These are phyloP conservation scores for Morelia viridis DNA, from an alignment of 2,797 vertebrate genomes.

Conservation along the genomic window DNA sequence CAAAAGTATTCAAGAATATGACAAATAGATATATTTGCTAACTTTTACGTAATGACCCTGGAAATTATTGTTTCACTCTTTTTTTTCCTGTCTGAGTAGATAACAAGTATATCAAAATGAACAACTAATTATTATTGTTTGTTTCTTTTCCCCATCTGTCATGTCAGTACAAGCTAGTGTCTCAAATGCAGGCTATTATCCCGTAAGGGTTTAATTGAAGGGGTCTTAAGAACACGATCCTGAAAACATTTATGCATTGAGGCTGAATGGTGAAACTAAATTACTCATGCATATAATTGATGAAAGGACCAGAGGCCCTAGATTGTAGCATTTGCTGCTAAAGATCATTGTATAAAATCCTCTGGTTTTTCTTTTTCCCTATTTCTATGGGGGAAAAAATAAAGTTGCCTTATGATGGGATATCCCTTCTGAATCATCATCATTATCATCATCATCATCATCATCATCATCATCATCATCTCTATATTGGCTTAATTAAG, in stretches of 20 bases:
- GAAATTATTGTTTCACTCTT: slow-evolving; percentile 37
- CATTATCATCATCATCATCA: neutral
- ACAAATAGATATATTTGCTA: slow-evolving; percentile 44
- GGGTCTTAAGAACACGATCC: slow-evolving; percentile 69
- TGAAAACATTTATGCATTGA: slow-evolving; percentile 58
- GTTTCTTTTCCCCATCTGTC: slow-evolving; percentile 62
- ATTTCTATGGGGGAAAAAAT: slow-evolving; percentile 5
- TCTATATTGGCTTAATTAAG: neutral
- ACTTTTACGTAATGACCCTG: slow-evolving; percentile 50
- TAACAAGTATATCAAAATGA: slow-evolving; percentile 69
- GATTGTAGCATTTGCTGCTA: slow-evolving; percentile 49
- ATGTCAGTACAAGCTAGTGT: slow-evolving; percentile 67
- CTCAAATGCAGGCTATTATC: slow-evolving; percentile 64
- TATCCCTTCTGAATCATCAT: neutral
- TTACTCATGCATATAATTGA: slow-evolving; percentile 66
- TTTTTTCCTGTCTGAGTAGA: slow-evolving; percentile 46
- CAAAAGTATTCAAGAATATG: slow-evolving; percentile 7
- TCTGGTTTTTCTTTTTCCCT: slow-evolving; percentile 20
- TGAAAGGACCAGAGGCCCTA: slow-evolving; percentile 52
- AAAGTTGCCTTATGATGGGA: slow-evolving; percentile 26
- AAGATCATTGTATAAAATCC: slow-evolving; percentile 47
- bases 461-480: neutral
- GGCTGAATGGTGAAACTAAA: slow-evolving; percentile 63
- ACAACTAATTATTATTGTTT: slow-evolving; percentile 68
- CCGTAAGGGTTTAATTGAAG: slow-evolving; percentile 73